Evolutionary conservation across 1,140 invertebrate species (phyloP), one percentile per base, ranked within the genome.

Genomic region (Telenomus remus): DNA sequence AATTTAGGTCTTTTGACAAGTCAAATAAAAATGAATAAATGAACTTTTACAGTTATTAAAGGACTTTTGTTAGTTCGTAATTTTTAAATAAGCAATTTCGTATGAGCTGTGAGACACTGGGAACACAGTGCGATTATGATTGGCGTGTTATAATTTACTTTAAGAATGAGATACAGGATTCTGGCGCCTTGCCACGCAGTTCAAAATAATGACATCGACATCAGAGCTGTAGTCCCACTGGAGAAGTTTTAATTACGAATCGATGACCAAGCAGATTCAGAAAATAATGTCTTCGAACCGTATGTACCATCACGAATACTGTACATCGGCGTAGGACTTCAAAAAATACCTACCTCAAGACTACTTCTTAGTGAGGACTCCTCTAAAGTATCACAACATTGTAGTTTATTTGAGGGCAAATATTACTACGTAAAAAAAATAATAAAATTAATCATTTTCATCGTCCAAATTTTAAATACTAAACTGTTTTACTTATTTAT

Each of bases 221-320:
- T n/a, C n/a, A 59, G 43, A 70, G 65, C 76, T 64, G 59, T 60
- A 69, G 81, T 85, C 82, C 79, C 80, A 82, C 82, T 81, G 78
- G 81, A 76, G 81, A 85, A 84, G 81, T 87, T 87, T 86, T 87
- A 87, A 87, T 87, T 87, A 87, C 86, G 80, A 86, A 82, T 82
- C 85, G 85, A 86, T 87, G 85, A 87, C 84, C 82, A 84, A 86
- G 84, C 85, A 85, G 81, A 85, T 85, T 81, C 81, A 76, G 78
- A 85, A 86, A 86, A 86, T 87, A 87, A 84, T 86, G 84, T 87
- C 84, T 86, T 84, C 82, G 69, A 76, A 59, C 63, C 68, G 73
- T 72, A 75, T 60, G 74, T 78, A 73, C 46, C 65, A 61, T 68
- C 65, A 69, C 13, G 50, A 35, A 53, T 57, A 35, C 51, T 53